phyloP scores from a whole-genome alignment of 2,113 vertebrate species.

The Entelurus aequoreus region DNA sequence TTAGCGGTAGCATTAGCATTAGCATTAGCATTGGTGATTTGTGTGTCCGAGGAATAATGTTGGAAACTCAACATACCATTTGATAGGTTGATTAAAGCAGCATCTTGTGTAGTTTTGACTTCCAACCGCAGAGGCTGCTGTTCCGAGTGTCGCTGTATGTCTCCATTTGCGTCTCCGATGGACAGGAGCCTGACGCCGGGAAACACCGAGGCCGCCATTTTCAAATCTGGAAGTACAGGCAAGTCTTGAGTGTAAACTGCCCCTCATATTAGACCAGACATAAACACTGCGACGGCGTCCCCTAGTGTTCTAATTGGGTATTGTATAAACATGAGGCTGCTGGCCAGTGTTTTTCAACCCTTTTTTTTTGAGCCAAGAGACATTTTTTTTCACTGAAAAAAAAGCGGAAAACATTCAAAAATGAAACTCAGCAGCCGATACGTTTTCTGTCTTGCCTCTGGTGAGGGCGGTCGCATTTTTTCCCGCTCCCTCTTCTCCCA shows the following conservation, averaged over 20 bases:
- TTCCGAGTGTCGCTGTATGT: slow-evolving; percentile 91
- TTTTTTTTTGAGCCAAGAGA: no score
- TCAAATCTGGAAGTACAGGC: slow-evolving; percentile 26
- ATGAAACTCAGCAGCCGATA: no score
- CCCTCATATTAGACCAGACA: background rate
- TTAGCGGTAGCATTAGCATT: slow-evolving; percentile 5
- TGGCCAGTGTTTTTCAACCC: no score
- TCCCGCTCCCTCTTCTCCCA: no score
- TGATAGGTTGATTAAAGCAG: slow-evolving; percentile 81
- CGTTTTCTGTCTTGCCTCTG: no score
- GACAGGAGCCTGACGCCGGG: slow-evolving; percentile 91
- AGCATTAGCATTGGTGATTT: slow-evolving; percentile 40
- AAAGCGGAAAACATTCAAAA: no score
- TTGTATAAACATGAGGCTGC: background rate
- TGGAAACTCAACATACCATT: slow-evolving; percentile 73
- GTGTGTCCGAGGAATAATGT: slow-evolving; percentile 19
- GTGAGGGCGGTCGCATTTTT: no score
- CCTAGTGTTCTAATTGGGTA: background rate
- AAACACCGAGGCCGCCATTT: slow-evolving; percentile 89
- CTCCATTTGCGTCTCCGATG: slow-evolving; percentile 92
- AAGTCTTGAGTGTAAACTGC: background rate
- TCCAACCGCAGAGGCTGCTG: slow-evolving; percentile 87
- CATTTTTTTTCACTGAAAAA: no score
- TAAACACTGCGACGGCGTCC: background rate
- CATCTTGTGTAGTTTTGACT: slow-evolving; percentile 81